Base-by-base conservation (phyloP, 1,140 invertebrate species). In the Drusus annulatus region DNA sequence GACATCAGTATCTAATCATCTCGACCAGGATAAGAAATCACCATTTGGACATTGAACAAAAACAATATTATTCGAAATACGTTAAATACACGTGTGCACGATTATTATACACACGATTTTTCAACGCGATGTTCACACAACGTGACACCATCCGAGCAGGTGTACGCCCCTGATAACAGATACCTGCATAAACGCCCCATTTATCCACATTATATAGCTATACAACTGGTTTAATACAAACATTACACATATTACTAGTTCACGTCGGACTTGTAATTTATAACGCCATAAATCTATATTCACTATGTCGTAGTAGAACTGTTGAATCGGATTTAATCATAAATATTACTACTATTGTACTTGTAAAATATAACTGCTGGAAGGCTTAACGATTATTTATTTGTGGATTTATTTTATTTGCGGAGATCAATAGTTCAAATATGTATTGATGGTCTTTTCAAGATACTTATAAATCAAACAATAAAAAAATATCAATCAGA, bases 151-250 rank as follows among this genome's bases (percentile, higher is more conserved):
- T 21, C 21, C 25, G 8, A 17, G 50, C 68, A 71, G 68, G 68
- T 71, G 68, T 19, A 21, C n/a, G n/a, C 45, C 45, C 0, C 68
- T 71, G 68, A 71, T 71, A 71, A 71, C 45, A 65, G 28, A n/a
- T 51, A 52, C 68, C 68, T 51, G 68, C 45, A 71, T 71, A 71
- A 71, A 71, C 50, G 19, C 19, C 36, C 68, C 36, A 71, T 71
- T 71, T 51, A 52, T 71, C 50, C 17, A 51, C 25, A 71, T 25
- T 45, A 13, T 45, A 45, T 45, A 45, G 36, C 36, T 1, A 2
- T 10, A 45, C 10, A 45, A 45, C 36, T 45, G 36, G 36, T 45
- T 45, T 45, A 13, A 45, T 36, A 36, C 31, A 36, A 36, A 36
- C 31, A 36, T 36, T 10, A 71, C 15, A 52, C 68, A 19, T 71